phyloP scores from a whole-genome alignment of 1,140 invertebrate genomes.

The Bactericera cockerelli region DNA sequence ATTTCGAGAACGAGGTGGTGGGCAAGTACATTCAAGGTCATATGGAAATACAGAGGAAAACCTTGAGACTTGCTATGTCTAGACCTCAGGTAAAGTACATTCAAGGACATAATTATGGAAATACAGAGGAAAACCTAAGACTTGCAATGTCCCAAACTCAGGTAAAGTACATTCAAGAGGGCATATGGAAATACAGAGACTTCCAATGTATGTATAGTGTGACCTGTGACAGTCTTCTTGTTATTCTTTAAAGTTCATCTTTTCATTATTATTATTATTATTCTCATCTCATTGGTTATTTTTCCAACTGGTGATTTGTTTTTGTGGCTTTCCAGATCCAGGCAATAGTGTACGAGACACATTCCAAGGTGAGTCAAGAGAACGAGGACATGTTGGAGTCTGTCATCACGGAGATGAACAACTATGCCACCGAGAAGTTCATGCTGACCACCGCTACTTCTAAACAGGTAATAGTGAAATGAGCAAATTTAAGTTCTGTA shows the following conservation, averaged over 20 bases:
- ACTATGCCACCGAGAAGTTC: conserved; percentile 41
- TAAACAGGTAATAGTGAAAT: background rate
- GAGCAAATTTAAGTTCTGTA: too few species aligned
- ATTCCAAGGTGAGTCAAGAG: conserved; percentile 45
- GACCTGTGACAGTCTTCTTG: too few species aligned
- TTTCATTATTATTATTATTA: too few species aligned
- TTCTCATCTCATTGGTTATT: too few species aligned
- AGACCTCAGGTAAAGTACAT: conserved; percentile 38
- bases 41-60: conserved; percentile 36
- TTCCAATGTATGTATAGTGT: too few species aligned
- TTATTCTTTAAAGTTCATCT: too few species aligned
- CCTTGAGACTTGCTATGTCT: conserved; percentile 44
- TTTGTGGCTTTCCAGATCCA: too few species aligned
- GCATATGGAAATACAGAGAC: too few species aligned
- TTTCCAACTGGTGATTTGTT: too few species aligned
- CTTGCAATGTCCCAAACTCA: too few species aligned
- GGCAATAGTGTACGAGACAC: conserved; percentile 51
- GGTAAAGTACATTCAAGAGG: too few species aligned
- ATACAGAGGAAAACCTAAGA: background rate
- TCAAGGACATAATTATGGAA: background rate
- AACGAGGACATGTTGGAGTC: conserved; percentile 43
- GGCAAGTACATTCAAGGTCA: conserved; percentile 9
- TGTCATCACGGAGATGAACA: conserved; percentile 42
- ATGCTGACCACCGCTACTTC: conserved; percentile 19
- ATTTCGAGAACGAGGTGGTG: background rate